phyloP scores from a whole-genome alignment of 2,797 vertebrate genomes.

The Siniperca obscura region DNA sequence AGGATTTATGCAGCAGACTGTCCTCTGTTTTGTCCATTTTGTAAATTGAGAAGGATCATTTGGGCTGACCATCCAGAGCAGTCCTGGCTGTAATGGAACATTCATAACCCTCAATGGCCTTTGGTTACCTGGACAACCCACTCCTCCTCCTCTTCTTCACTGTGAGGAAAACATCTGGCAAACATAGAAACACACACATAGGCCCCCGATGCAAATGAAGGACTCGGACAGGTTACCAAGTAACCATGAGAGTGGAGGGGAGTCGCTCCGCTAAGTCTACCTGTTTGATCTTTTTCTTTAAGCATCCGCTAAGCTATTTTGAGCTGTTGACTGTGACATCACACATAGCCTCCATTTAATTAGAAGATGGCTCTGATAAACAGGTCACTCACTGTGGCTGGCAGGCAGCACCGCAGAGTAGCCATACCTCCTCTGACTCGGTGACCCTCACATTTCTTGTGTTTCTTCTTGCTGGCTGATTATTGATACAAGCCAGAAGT shows the following conservation, averaged over 20 bases:
- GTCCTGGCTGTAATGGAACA: conserved; percentile 71
- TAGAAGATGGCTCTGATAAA: conserved; percentile 33
- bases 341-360: conserved; percentile 32
- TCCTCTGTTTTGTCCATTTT: conserved; percentile 20
- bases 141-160: conserved; percentile 20
- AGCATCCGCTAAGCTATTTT: conserved; percentile 13
- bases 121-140: conserved; percentile 81
- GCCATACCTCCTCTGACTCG: conserved; percentile 1
- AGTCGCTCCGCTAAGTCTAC: conserved; percentile 46
- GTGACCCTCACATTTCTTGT: background rate
- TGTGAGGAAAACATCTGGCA: conserved; percentile 55
- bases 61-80: conserved; percentile 34
- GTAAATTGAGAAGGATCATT: conserved; percentile 53
- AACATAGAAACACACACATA: conserved; percentile 38
- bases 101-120: conserved; percentile 73
- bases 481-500: conserved; percentile 26
- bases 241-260: conserved; percentile 40
- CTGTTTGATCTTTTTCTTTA: conserved; percentile 41
- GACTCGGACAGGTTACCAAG: conserved; percentile 71
- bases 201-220: conserved; percentile 67
- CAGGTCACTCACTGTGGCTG: background rate
- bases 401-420: background rate
- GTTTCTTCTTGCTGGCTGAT: background rate
- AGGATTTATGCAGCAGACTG: conserved; percentile 4
- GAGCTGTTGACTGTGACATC: conserved; percentile 20